A percentile compares a stretch with the other conserved stretches of the same genome.
Conservation (phyloP, 2,797 vertebrate genomes). For the Melanogrammus aeglefinus region DNA sequence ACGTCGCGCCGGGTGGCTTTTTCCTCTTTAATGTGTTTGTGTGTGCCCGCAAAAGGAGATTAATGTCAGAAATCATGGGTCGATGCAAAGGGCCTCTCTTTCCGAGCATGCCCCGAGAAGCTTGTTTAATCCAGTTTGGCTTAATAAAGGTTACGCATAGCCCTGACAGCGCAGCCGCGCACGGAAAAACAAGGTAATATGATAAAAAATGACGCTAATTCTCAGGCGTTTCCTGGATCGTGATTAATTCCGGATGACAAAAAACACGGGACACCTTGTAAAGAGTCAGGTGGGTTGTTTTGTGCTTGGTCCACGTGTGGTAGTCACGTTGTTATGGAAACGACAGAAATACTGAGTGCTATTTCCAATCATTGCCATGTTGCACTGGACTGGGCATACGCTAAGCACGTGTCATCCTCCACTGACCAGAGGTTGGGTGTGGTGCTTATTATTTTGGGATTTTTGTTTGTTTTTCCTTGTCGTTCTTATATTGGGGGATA, state of each 20-base stretch:
- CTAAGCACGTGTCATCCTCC: too few species aligned
- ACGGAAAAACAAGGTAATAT: conserved; percentile 20
- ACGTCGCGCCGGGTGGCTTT: background rate
- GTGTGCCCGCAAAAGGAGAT: background rate
- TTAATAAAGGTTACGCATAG: conserved; percentile 24
- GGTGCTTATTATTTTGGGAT: background rate
- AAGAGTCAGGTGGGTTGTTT: conserved; percentile 24
- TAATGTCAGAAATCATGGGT: conserved; percentile 7
- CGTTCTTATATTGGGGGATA: too few species aligned
- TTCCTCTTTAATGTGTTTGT: background rate
- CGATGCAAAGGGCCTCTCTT: conserved; percentile 8
- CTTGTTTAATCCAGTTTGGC: conserved; percentile 28
- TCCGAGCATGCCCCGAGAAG: background rate
- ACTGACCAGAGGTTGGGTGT: background rate
- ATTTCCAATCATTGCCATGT: background rate
- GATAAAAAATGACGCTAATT: conserved; percentile 32
- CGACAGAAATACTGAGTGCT: background rate
- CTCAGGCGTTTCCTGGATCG: conserved; percentile 26
- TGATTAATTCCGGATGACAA: conserved; percentile 48
- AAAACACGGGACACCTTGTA: conserved; percentile 21
- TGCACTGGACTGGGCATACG: background rate
- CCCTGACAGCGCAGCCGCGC: conserved; percentile 8
- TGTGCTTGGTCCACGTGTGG: background rate
- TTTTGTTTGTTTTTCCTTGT: background rate
- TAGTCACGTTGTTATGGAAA: background rate